These are phyloP conservation scores for Brachypodius melanocephalos DNA, from an alignment of 2,113 vertebrate genomes.

Conservation along the genomic window DNA sequence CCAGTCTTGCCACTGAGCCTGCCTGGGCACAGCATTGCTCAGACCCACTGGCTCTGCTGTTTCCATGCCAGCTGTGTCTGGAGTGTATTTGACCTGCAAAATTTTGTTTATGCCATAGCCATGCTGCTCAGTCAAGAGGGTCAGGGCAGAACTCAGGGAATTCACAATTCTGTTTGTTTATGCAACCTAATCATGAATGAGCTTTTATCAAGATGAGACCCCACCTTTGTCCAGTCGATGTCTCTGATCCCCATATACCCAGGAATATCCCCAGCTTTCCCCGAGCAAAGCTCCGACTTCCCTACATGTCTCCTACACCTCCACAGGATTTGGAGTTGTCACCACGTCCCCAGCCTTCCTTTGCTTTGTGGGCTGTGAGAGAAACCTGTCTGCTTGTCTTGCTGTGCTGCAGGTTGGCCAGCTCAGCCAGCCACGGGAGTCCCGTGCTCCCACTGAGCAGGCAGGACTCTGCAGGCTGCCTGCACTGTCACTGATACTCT, in stretches of 20 bases:
- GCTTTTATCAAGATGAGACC: background rate
- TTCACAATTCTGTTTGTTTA: background rate
- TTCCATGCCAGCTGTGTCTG: background rate
- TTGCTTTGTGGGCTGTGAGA: background rate
- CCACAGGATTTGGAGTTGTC: background rate
- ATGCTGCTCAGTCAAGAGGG: background rate
- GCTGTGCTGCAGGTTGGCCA: background rate
- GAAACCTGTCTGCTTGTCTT: background rate
- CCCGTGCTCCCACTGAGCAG: fast-evolving
- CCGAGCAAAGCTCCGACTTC: background rate
- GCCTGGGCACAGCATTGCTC: background rate
- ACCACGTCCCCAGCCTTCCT: background rate
- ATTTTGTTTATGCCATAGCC: background rate
- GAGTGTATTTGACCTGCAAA: background rate
- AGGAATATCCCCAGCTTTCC: background rate
- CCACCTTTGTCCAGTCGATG: background rate
- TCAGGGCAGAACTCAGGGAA: background rate
- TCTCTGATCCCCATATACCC: background rate
- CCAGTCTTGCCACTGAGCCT: background rate
- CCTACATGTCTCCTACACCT: background rate
- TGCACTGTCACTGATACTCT: background rate
- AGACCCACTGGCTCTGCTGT: background rate
- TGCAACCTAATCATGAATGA: background rate
- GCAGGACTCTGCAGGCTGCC: background rate
- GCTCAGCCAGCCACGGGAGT: background rate